Base-by-base conservation (phyloP, 2,797 vertebrate genomes). In the Acanthis flammea region DNA sequence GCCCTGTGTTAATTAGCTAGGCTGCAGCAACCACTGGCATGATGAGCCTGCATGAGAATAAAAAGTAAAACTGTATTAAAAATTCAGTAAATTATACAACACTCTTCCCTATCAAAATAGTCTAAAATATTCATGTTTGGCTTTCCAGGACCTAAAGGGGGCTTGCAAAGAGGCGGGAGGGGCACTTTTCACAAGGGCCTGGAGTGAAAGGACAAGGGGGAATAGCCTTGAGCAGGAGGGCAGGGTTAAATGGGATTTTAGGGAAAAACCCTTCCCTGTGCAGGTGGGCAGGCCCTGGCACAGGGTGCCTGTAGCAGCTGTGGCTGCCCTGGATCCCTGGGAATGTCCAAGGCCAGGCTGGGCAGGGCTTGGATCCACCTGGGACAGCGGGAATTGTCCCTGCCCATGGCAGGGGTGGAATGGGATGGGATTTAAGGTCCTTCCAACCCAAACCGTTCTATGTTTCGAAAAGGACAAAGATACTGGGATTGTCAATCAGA, bases 31-130 rank as follows among this genome's bases (percentile, higher is more conserved):
- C 63, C 42, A 24, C 51, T 82, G 90, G 47, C 74, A 80, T 24
- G 41, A 93, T 6, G 27, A 88, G 71, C 37, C 48, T 65, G 5
- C 8, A 3, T 2, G 51, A 85, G 65, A 93, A 86, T 17, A 41
- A 65, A 48, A 90, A 65, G 39, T 83, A 80, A 89, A 93, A 54
- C 33, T 37, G 3, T 44, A 93, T 91, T 91, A 86, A 94, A 93
- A 92, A 92, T 89, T 31, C 92, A 92, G 45, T 63, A 79, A 87
- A 58, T 95, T 75, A 94, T 60, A 88, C 86, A 95, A 50, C 58
- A 67, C 27, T 22, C 63, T 54, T 70, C 55, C 51, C 63, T 63
- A 76, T 73, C n/a, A 76, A 79, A 90, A 91, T 91, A 93, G n/a
- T 85, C 57, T 85, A 6, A 95, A 94, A 94, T 88, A 94, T 87